These are phyloP conservation scores for Triplophysa yarkandensis DNA, from an alignment of 2,797 vertebrate species.

Conservation along the genomic window DNA sequence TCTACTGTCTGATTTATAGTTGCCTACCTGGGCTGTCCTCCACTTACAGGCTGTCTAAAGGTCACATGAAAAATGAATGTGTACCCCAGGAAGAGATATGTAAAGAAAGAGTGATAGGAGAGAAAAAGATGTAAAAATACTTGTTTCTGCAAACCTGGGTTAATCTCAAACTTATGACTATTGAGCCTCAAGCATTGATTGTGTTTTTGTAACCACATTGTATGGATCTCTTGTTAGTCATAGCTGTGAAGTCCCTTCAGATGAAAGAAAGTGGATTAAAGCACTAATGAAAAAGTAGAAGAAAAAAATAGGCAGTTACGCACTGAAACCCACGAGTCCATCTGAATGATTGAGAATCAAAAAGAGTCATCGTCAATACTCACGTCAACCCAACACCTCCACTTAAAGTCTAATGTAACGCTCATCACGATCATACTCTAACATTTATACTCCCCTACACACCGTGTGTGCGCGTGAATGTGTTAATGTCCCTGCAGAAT, in stretches of 20 bases:
- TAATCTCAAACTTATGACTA: background rate
- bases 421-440: background rate
- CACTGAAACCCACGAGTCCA: constrained; percentile 33
- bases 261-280: constrained; percentile 24
- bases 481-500: background rate
- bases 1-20: constrained; percentile 58
- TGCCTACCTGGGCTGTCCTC: constrained; percentile 67
- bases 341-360: constrained; percentile 48
- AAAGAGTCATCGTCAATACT: constrained; percentile 40
- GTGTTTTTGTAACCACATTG: constrained; percentile 3
- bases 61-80: constrained; percentile 80
- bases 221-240: constrained; percentile 26
- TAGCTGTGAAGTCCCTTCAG: constrained; percentile 19
- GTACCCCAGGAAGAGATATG: constrained; percentile 6
- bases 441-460: constrained; percentile 17
- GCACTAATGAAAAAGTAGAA: constrained; percentile 25
- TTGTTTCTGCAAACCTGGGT: background rate
- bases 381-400: constrained; percentile 43
- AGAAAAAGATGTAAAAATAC: constrained; percentile 12
- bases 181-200: background rate
- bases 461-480: background rate
- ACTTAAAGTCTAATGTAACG: constrained; percentile 38
- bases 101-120: background rate
- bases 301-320: constrained; percentile 3
- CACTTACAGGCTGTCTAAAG: constrained; percentile 74